These are phyloP conservation scores for Dreissena polymorpha DNA, from an alignment of 1,140 invertebrate species.

Conservation along the genomic window DNA sequence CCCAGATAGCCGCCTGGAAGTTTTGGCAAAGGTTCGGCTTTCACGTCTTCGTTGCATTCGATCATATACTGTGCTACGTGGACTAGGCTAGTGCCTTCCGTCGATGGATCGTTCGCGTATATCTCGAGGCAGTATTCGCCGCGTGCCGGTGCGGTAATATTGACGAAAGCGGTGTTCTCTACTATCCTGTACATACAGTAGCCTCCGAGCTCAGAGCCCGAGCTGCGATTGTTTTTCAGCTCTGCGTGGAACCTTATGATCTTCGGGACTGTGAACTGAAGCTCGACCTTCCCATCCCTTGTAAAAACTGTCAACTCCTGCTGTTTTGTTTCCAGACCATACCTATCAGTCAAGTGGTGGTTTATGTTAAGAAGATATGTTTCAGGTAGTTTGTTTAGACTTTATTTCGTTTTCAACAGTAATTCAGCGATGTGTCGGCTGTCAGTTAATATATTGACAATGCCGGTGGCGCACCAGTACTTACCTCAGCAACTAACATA, in stretches of 20 bases:
- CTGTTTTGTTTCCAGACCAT: constrained; percentile 75
- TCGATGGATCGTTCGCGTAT: constrained; percentile 79
- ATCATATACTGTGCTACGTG: constrained; percentile 78
- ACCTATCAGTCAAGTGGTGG: constrained; percentile 53
- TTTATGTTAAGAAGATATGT: too few species aligned
- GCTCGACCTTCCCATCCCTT: constrained; percentile 73
- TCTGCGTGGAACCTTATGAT: constrained; percentile 79
- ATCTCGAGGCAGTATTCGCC: constrained; percentile 80
- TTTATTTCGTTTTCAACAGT: too few species aligned
- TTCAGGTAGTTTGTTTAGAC: too few species aligned
- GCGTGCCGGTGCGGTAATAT: constrained; percentile 74
- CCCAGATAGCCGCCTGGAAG: constrained; percentile 78
- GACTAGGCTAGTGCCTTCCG: constrained; percentile 76
- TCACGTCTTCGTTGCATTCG: constrained; percentile 75
- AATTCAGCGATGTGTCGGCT: too few species aligned
- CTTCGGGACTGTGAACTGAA: constrained; percentile 70
- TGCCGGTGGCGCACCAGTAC: too few species aligned
- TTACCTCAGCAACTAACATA: too few species aligned
- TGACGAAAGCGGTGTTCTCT: constrained; percentile 77
- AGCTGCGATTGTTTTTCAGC: constrained; percentile 74
- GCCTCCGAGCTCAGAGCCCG: constrained; percentile 75
- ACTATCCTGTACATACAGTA: constrained; percentile 76
- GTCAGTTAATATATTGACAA: too few species aligned
- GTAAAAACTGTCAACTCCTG: constrained; percentile 74
- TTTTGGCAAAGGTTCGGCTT: constrained; percentile 73